Evolutionary conservation across 2,888 invertebrate genomes (phyloP), one percentile per base, ranked within the genome.

Genomic region (Drosophila buzzatii): DNA sequence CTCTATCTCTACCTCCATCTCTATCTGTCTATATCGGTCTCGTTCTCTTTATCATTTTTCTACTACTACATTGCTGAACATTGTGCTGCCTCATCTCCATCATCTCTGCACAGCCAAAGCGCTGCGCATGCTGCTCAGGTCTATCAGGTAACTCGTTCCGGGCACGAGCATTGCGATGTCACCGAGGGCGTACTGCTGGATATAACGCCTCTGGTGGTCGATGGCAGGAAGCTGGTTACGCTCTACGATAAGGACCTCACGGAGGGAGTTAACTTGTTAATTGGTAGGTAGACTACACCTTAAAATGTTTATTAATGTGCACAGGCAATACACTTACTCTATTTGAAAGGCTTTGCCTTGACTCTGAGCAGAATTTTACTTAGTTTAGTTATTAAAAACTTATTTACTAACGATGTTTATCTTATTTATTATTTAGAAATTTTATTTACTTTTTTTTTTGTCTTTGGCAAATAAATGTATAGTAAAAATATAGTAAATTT

Each of bases 231-330:
- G 87, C 94, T 96, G 77, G 95, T 96, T 91, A 96, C 96, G 8
- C 94, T 96, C 35, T 96, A 96, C 90, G 96, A 96, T 92, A 96
- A 96, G 93, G 96, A 96, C 92, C 94, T 96, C 73, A 95, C 95
- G 56, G 96, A 96, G 91, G 96, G 96, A 76, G 95, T 95, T 90
- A 96, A 96, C 93, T 94, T 96, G 84, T 94, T 96, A 81, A 96
- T 96, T 94, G 96, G 96, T 96, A 91, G 94, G 94, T 93, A 84
- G 52, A 70, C 57, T 37, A 27, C 18, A 23, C 56, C 68, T 47
- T 52, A 63, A 56, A 73, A 45, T 42, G 70, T 70, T 58, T 44
- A 42, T 58, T 52, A 70, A 52, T 39, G 51, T 33, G 70, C 68
- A 23, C 52, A 47, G 27, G 8, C 35, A 51, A 31, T 35, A 45